Evolutionary conservation across 2,888 invertebrate genomes (phyloP), one percentile per base, ranked within the genome.

Genomic region (Halocaridina rubra): DNA sequence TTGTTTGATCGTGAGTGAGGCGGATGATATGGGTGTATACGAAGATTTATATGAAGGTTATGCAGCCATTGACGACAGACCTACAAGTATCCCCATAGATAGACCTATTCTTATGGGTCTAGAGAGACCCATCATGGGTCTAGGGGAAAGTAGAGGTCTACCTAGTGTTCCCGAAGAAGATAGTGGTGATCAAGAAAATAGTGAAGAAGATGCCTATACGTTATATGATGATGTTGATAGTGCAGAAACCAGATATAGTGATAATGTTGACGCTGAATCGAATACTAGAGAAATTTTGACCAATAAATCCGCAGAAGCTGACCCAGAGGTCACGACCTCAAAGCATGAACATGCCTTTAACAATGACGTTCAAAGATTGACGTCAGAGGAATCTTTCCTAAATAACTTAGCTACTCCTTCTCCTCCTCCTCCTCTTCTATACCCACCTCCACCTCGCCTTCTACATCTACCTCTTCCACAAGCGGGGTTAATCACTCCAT

Each of bases 1-100:
- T 13, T 16, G 30, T 8, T 13, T 46, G 75, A 76, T 29, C 13
- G n/a, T 71, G 27, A 24, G 59, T 5, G 91, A 91, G 46, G 88
- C 90, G 75, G 90, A 90, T 0, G 88, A 90, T n/a, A 90, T 90
- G 5, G 89, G 89, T 16, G 89, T 90, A 27, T 90, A 90, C 85
- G 89, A 90, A 0, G 90, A 90, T 29, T 88, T 90, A 0, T 90
- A 90, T 1, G 90, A 90, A 2, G 90, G 90, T 80, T 90, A 90
- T 19, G 89, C 89, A 7, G 90, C 90, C 5, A 90, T 90, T 74
- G 78, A 76, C 19, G 72, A 16, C 29, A 19, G 57, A 46, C 16
- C 61, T n/a, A n/a, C n/a, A n/a, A n/a, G n/a, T n/a, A n/a, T n/a
- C n/a, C n/a, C n/a, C n/a, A n/a, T n/a, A n/a, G n/a, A n/a, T 7